A percentile compares a stretch with the other conserved stretches of the same genome.
These are phyloP conservation scores for Pardalotus punctatus DNA, from an alignment of 2,113 vertebrate genomes.

Conservation along the genomic window DNA sequence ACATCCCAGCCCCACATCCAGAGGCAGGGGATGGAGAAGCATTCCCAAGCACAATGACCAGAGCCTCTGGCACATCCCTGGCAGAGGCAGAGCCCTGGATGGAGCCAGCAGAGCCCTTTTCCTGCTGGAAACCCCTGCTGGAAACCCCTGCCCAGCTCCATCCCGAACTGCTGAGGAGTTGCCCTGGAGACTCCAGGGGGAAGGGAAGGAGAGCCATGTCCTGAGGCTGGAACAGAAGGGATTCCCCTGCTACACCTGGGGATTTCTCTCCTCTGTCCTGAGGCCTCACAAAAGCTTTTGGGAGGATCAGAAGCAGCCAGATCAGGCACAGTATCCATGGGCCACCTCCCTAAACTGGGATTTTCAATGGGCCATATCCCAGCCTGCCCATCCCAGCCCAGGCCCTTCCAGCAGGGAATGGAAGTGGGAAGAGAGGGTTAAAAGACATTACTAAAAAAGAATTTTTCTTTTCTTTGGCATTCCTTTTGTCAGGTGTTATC, in stretches of 20 bases:
- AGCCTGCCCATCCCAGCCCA: background rate
- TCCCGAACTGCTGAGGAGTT: background rate
- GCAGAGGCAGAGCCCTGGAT: background rate
- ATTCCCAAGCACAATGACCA: background rate
- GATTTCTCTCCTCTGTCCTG: background rate
- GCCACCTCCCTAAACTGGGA: background rate
- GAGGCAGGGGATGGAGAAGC: background rate
- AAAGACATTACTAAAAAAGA: background rate
- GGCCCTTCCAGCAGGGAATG: background rate
- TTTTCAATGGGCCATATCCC: background rate
- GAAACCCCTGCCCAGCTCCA: background rate
- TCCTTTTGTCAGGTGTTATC: background rate
- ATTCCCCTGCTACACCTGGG: background rate
- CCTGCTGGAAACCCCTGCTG: background rate
- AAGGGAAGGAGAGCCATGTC: fast-evolving
- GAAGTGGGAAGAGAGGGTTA: background rate
- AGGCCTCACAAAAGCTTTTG: background rate
- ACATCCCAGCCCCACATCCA: too few relatives aligned
- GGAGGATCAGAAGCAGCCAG: background rate
- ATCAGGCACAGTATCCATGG: background rate
- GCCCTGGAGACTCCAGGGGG: background rate
- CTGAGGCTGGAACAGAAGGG: background rate
- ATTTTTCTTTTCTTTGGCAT: background rate
- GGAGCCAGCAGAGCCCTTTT: background rate
- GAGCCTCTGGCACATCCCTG: background rate